Evolutionary conservation across 2,888 invertebrate genomes (phyloP).

Genomic region (Drosophila mayaguana): DNA sequence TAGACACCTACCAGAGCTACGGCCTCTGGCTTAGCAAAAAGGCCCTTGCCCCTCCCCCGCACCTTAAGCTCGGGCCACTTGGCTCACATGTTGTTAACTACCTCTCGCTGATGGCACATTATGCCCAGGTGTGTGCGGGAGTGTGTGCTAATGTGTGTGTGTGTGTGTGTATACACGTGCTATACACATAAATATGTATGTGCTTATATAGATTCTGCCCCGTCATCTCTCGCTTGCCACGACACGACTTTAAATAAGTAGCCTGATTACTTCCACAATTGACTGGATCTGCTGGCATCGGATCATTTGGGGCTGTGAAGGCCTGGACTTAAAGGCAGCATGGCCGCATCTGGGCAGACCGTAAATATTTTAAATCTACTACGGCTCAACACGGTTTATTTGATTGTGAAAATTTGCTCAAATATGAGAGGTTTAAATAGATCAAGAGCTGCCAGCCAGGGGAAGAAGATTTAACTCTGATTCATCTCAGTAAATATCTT

Average conservation of each 20-base stretch:
- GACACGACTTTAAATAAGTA: slow-evolving; percentile 49
- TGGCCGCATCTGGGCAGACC: neutral
- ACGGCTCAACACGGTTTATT: too few relatives aligned
- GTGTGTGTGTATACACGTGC: slow-evolving; percentile 9
- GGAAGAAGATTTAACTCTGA: too few relatives aligned
- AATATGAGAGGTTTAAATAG: too few relatives aligned
- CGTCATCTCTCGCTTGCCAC: slow-evolving; percentile 39
- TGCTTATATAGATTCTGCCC: slow-evolving; percentile 26
- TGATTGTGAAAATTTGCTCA: too few relatives aligned
- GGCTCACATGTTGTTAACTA: slow-evolving; percentile 54
- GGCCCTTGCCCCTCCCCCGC: neutral
- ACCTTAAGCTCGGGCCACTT: slow-evolving; percentile 34
- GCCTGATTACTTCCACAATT: slow-evolving; percentile 54
- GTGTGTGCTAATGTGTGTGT: neutral
- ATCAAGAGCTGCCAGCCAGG: too few relatives aligned
- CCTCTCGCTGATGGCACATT: slow-evolving; percentile 49
- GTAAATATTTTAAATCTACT: neutral
- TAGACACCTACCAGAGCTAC: slow-evolving; percentile 46
- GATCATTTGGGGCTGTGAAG: slow-evolving; percentile 14
- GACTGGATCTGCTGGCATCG: slow-evolving; percentile 36
- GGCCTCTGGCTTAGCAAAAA: slow-evolving; percentile 14
- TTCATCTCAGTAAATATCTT: too few relatives aligned
- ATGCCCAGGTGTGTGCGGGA: slow-evolving; percentile 29
- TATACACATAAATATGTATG: slow-evolving; percentile 28
- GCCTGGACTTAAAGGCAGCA: neutral